Base-by-base conservation (phyloP, 35 echinoderm and acorn worm genomes). In the Chiridota heheva region DNA sequence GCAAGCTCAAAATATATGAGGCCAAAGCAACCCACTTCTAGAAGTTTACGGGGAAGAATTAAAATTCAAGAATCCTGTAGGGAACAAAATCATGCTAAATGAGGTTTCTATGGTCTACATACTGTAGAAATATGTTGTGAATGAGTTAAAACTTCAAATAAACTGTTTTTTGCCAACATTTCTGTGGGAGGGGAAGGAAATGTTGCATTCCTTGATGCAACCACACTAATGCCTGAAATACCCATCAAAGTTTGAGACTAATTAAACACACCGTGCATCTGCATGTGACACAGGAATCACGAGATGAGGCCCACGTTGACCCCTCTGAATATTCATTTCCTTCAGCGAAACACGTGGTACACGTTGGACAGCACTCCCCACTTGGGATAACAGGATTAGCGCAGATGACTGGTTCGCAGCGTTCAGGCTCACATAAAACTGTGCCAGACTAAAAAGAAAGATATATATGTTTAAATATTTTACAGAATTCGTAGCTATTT, bases 301-400 rank as follows among this genome's bases (percentile, higher is more conserved):
- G 36, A 28, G 57, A 18, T 28, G 17, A n/a, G 2, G 38, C n/a
- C 28, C 0, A 10, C 40, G 36, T 37, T 0, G 16, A 20, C 5
- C 45, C 25, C 26, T 74, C 73, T 30, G 45, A 38, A 31, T 64
- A 51, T 27, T 51, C 58, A 25, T 27, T 34, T 41, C 69, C 42
- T 38, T 90, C 80, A 78, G 63, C 66, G 2, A 58, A 32, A 58
- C 82, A 77, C 34, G 46, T 42, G 60, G 84, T 38, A 83, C 90
- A 93, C 26, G 58, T 46, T 58, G 65, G 84, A 71, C 90, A 93
- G 61, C 95, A 98, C 64, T 91, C 65, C 18, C 85, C 95, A 17
- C 45, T 65, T 24, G 58, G 49, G 42, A 29, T 81, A 24, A 79
- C 40, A 7, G 80, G 73, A 26, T 75, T 62, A 16, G 69, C 76